These are phyloP conservation scores for Protobothrops mucrosquamatus DNA, from an alignment of 2,113 vertebrate genomes.

Conservation along the genomic window DNA sequence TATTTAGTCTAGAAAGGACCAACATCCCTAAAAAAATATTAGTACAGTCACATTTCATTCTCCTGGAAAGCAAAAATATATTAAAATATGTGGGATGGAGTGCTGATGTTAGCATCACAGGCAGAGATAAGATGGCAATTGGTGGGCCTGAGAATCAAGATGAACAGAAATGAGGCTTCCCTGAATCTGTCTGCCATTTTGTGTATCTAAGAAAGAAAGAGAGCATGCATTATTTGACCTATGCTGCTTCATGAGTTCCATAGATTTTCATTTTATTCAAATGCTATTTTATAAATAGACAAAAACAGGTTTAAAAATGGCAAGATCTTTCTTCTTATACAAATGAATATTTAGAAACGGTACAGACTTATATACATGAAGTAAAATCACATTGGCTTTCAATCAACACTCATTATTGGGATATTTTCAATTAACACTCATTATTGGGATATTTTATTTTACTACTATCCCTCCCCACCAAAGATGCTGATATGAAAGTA, in stretches of 20 bases:
- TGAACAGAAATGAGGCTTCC: background rate
- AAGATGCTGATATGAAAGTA: background rate
- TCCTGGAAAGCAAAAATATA: background rate
- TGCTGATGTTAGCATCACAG: background rate
- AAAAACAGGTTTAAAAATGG: background rate
- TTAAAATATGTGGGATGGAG: background rate
- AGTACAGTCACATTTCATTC: background rate
- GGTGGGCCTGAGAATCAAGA: background rate
- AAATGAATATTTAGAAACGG: background rate
- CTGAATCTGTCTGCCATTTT: background rate
- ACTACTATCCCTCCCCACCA: background rate
- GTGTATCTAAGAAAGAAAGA: background rate
- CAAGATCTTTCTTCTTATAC: background rate
- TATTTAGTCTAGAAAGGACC: background rate
- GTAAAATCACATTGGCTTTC: background rate
- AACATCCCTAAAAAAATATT: background rate
- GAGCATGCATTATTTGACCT: background rate
- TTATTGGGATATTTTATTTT: background rate
- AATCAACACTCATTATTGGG: background rate
- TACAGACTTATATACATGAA: background rate
- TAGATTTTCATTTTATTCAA: background rate
- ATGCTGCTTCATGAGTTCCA: background rate
- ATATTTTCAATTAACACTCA: background rate
- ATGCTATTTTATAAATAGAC: background rate
- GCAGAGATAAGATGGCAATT: background rate